Evolutionary conservation across 1,140 invertebrate species (phyloP), one percentile per base, ranked within the genome.

Genomic region (Drosophila repleta): DNA sequence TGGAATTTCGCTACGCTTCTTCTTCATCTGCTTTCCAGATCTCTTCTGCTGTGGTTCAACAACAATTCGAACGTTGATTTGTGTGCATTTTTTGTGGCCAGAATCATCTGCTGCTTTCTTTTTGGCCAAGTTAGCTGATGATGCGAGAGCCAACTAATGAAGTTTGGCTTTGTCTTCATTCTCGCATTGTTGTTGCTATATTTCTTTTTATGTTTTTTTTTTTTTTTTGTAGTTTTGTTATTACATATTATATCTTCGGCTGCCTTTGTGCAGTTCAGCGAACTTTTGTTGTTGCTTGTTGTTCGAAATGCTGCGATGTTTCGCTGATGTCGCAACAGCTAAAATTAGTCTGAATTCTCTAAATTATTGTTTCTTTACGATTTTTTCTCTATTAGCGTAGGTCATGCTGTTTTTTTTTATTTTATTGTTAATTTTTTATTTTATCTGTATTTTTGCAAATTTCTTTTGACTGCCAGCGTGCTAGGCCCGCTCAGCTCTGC

Each of bases 241-340:
- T 79, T 82, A 83, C 73, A 83, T 65, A 83, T 82, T 68, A 68
- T 88, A 71, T 37, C 70, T 72, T 85, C 15, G 18, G 45, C 53
- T 60, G 63, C 48, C 63, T 74, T 87, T 87, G 83, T 87, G 83
- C 83, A 87, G 83, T 87, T 87, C 83, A 87, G 75, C 83, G 83
- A 87, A 87, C 83, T 76, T 87, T 68, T 88, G 82, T 85, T 85
- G 81, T 83, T 82, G 74, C 37, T 61, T 4, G 39, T 53, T 58
- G 39, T 46, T 15, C 8, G 26, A 13, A 5, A 41, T 15, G 13
- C 51, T 39, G 20, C 48, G 75, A 82, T 88, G 61, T 64, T 87
- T 88, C 39, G 48, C 45, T 64, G 79, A 87, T 87, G 83, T 87
- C 83, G 83, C 83, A 87, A 87, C 83, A 66, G 75, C 83, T 87